Evolutionary conservation across 2,888 invertebrate species (phyloP), one percentile per base, ranked within the genome.

Genomic region (Arrhopalites spinosus): DNA sequence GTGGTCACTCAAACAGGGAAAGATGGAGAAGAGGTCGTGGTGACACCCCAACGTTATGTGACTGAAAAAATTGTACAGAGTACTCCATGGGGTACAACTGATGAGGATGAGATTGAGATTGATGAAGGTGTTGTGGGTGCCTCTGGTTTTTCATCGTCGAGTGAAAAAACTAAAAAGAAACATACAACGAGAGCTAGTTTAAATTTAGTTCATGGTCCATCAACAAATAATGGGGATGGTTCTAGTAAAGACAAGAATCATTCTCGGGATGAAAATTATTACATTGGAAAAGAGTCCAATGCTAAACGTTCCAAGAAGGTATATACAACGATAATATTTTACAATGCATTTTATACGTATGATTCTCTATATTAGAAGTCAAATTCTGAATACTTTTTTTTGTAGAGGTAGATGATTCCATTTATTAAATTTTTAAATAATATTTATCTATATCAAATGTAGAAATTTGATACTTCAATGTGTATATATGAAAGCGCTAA

Each of bases 1-100:
- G 64, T 83, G 76, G 81, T 78, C 23, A 80, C 80, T 2, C 79
- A 79, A 36, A 78, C 78, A 20, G 81, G 80, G 17, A 80, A 80
- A 70, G 81, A 80, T 69, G 82, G 80, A 23, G 75, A 78, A 43
- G 78, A 80, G 20, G 75, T 75, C 15, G 67, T 47, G 1, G 17
- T 63, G 17, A 15, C 63, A 23, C 63, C 25, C 11, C 78, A 78
- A 66, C 59, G 78, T 23, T 80, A 79, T 76, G 79, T 81, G 2
- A 77, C 77, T 47, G 30, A 72, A 30, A 79, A 78, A 0, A 78
- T 79, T n/a, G 70, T 78, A 17, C 20, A 11, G 20, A 53, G 20
- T 2, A 79, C 78, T n/a, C 79, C 79, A 5, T 80, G 80, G 80
- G 79, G 79, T 20, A 79, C 78, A 17, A 79, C 79, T 0, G 79